Base-by-base conservation (phyloP, 1,140 invertebrate species). In the Heliothis virescens region DNA sequence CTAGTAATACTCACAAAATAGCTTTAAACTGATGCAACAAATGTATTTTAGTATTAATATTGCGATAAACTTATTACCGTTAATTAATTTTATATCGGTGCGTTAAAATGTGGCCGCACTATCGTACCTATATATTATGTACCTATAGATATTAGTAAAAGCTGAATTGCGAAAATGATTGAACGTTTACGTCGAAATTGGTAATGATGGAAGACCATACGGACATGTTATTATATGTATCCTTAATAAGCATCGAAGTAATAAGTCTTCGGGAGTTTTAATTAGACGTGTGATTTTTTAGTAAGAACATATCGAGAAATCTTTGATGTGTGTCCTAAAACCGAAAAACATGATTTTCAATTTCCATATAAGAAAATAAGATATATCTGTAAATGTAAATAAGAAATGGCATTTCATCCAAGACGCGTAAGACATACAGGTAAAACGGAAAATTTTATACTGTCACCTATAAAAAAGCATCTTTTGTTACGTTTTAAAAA, bases 401-500 rank as follows among this genome's bases (percentile, higher is more conserved):
- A n/a, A 41, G 41, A 41, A 63, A 41, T 41, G n/a, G 2, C 62
- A n/a, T 41, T 10, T 9, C 34, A 41, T 41, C 34, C n/a, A 16
- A 63, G 15, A 63, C 26, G 15, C 16, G 52, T 41, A 16, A 72
- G 15, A 72, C 52, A 72, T 55, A 41, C 18, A n/a, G 21, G 52
- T 26, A 59, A 9, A 12, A 26, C 21, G 16, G 47, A 65, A 65
- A 74, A 74, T 59, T 74, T 74, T 72, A 59, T 74, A 74, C 12
- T n/a, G 34, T 48, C 57, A 53, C 18, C 55, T 21, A 48, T 74
- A 74, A 74, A 74, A 65, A 69, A 16, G 18, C 65, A 69, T 69
- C 65, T 69, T 55, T 57, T 60, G 72, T 62, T 41, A 55, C 67
- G 72, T 74, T 74, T 62, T 74, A 74, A 74, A 34, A 74, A 57